A percentile compares a stretch with the other conserved stretches of the same genome.
Evolutionary conservation across 1,140 invertebrate species (phyloP).

Genomic region (Gerris buenoi): DNA sequence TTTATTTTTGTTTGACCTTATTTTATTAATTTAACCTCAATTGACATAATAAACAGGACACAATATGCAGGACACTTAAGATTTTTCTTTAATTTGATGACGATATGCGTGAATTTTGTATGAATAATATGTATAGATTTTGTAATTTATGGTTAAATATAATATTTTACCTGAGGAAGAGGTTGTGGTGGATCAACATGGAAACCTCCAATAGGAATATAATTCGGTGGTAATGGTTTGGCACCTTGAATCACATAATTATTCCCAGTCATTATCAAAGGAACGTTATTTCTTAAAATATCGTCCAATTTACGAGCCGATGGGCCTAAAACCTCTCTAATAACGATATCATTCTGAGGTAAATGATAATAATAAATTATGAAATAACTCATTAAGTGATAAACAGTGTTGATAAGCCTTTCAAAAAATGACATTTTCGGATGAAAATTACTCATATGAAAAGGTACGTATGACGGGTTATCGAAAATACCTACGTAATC

Average conservation of each 20-base stretch:
- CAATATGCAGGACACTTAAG: too few relatives aligned
- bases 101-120: too few relatives aligned
- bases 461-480: neutral
- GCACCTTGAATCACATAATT: neutral
- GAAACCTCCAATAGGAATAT: neutral
- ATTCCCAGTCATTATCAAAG: neutral
- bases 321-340: neutral
- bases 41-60: too few relatives aligned
- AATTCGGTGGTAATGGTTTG: neutral
- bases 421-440: neutral
- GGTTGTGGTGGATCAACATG: neutral
- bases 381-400: too few relatives aligned
- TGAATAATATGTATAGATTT: too few relatives aligned
- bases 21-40: too few relatives aligned
- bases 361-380: too few relatives aligned
- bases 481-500: neutral
- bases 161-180: neutral
- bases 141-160: too few relatives aligned
- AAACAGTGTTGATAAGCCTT: neutral
- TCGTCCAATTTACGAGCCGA: neutral
- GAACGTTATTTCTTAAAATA: neutral
- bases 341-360: neutral
- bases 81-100: too few relatives aligned
- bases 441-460: neutral
- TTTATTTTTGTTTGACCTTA: too few relatives aligned